phyloP scores from a whole-genome alignment of 2,888 invertebrate species.

The Cantharis flavilabris region DNA sequence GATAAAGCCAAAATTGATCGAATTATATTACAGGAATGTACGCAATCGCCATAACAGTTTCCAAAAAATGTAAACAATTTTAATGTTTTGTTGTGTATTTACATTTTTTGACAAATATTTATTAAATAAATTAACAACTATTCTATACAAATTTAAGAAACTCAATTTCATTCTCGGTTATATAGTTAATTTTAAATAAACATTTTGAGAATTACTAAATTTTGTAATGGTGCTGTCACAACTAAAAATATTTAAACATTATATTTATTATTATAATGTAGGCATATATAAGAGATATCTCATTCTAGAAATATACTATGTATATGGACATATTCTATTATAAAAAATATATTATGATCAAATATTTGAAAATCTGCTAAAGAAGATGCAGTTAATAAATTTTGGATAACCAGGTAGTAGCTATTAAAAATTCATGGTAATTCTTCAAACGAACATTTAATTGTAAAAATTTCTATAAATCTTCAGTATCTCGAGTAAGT shows the following conservation, averaged over 20 bases:
- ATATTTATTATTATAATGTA: not conserved
- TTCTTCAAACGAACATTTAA: constrained; percentile 34
- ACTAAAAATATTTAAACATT: not conserved
- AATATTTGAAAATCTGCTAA: not conserved
- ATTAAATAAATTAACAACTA: not conserved
- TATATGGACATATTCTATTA: not conserved
- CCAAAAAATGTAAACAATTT: not conserved
- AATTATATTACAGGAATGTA: not conserved
- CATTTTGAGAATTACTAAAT: not conserved
- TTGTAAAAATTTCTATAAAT: constrained; percentile 35
- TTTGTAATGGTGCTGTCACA: not conserved
- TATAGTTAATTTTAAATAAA: not conserved
- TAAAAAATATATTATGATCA: no score
- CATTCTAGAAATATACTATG: not conserved
- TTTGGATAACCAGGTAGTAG: not conserved
- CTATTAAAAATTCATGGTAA: constrained; percentile 20
- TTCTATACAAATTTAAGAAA: not conserved
- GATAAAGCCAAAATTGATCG: not conserved
- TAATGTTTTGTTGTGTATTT: not conserved
- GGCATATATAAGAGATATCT: not conserved
- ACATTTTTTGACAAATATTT: not conserved
- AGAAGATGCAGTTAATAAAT: not conserved
- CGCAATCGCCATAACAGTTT: not conserved
- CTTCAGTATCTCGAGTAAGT: constrained; percentile 34
- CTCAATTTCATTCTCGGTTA: not conserved